These are phyloP conservation scores for Eupithecia centaureata DNA, from an alignment of 2,888 invertebrate genomes.

Conservation along the genomic window DNA sequence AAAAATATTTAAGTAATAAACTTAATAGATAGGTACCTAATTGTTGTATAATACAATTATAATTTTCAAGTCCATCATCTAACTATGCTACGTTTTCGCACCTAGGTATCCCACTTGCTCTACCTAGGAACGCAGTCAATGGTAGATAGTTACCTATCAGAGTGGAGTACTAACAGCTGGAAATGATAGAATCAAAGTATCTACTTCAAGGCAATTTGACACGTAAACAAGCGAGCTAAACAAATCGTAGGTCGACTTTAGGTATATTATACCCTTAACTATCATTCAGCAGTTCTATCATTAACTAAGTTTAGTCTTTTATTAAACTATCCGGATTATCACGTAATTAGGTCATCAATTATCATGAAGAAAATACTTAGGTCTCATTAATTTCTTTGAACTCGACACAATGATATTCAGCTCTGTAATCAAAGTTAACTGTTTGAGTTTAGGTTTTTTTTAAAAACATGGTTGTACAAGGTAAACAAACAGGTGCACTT, in stretches of 20 bases:
- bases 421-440: too few relatives aligned
- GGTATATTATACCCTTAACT: too few relatives aligned
- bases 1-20: too few relatives aligned
- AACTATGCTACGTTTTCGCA: too few relatives aligned
- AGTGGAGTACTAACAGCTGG: not conserved
- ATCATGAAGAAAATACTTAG: too few relatives aligned
- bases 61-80: too few relatives aligned
- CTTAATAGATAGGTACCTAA: too few relatives aligned
- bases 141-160: not conserved
- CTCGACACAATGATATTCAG: too few relatives aligned
- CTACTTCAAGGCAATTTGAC: conserved; percentile 2
- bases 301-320: not conserved
- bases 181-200: not conserved
- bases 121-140: not conserved
- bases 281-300: not conserved
- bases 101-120: not conserved
- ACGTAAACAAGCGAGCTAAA: conserved; percentile 1
- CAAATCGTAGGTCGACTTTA: not conserved
- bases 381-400: too few relatives aligned
- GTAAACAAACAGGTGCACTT: conserved; percentile 42
- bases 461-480: not conserved
- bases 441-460: not conserved
- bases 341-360: not conserved
- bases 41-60: too few relatives aligned
- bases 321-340: not conserved